Conservation (phyloP, 2,797 vertebrate species). For the Phataginus tetradactyla region DNA sequence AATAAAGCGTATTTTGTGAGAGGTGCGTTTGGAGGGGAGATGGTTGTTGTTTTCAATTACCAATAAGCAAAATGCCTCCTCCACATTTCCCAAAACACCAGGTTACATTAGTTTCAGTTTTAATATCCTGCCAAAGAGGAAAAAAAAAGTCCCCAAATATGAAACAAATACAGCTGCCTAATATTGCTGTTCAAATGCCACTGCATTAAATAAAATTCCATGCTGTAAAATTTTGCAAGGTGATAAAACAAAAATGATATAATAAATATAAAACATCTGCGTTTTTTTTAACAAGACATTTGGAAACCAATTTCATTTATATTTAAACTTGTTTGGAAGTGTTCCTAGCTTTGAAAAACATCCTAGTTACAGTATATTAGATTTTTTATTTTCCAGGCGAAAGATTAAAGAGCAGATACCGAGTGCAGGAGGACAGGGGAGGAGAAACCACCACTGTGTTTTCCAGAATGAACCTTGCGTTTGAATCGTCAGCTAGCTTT, state of each 20-base stretch:
- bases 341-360: conserved; percentile 83
- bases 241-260: conserved; percentile 89
- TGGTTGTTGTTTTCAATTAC: conserved; percentile 74
- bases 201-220: conserved; percentile 87
- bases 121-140: conserved; percentile 84
- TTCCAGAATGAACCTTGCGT: conserved; percentile 79
- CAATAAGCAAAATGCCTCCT: conserved; percentile 83
- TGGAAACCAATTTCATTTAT: conserved; percentile 87
- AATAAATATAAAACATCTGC: conserved; percentile 89
- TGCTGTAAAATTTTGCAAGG: conserved; percentile 87
- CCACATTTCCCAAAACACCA: conserved; percentile 82
- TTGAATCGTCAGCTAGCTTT: conserved; percentile 83
- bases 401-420: conserved; percentile 84
- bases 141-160: conserved; percentile 79
- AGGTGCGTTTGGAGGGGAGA: conserved; percentile 55
- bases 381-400: conserved; percentile 62
- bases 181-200: conserved; percentile 86
- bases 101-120: conserved; percentile 86
- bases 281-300: conserved; percentile 86
- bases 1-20: conserved; percentile 50
- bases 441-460: conserved; percentile 58
- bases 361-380: conserved; percentile 83
- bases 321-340: conserved; percentile 88
- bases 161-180: conserved; percentile 87
- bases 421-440: conserved; percentile 66